phyloP scores from a whole-genome alignment of 1,140 invertebrate species.

The Dryas iulia region DNA sequence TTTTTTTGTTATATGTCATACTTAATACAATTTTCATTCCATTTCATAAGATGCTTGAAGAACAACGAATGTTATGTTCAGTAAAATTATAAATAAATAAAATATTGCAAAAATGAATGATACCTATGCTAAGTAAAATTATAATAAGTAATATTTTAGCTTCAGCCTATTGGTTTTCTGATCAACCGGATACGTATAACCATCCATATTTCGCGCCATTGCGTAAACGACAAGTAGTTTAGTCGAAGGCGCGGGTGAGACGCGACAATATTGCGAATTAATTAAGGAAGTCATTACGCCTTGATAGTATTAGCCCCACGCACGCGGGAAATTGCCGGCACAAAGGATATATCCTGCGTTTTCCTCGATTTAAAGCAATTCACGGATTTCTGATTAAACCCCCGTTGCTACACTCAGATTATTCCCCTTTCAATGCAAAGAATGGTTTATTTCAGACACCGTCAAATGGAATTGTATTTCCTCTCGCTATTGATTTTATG shows the following conservation, averaged over 20 bases:
- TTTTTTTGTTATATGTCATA: too few relatives aligned
- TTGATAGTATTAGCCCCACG: constrained; percentile 73
- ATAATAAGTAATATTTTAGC: background rate
- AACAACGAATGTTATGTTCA: too few relatives aligned
- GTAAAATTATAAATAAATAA: too few relatives aligned
- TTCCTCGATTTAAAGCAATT: constrained; percentile 79
- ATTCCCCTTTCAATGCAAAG: constrained; percentile 76
- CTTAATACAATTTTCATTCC: too few relatives aligned
- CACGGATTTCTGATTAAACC: constrained; percentile 75
- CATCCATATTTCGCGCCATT: background rate
- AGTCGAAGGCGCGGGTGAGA: constrained; percentile 10
- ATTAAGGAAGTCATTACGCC: constrained; percentile 79
- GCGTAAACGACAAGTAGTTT: background rate
- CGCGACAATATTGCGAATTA: constrained; percentile 73
- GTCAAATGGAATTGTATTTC: constrained; percentile 75
- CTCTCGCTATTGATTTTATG: constrained; percentile 65
- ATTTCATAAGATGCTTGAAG: too few relatives aligned
- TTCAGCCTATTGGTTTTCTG: background rate
- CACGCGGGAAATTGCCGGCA: constrained; percentile 73
- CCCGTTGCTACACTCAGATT: constrained; percentile 74
- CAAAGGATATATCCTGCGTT: constrained; percentile 78
- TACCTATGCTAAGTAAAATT: too few relatives aligned
- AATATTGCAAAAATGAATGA: too few relatives aligned
- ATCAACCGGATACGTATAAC: background rate
- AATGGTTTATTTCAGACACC: constrained; percentile 76